Percentiles rank a stretch among this genome's conserved stretches.
Evolutionary conservation across 2,888 invertebrate species (phyloP).

Genomic region (Lagria hirta): DNA sequence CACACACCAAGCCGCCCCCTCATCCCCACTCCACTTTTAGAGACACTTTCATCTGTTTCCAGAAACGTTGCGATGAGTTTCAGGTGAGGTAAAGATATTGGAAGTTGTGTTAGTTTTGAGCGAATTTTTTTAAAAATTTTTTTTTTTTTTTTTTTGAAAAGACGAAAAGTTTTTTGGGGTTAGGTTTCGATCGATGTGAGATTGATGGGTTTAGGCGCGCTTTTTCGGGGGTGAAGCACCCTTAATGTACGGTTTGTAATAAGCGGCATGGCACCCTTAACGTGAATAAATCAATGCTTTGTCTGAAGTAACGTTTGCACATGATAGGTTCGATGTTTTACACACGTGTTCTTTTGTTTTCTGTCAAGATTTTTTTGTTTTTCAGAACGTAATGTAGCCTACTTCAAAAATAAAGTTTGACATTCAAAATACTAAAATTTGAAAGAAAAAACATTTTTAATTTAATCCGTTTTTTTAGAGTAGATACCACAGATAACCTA

Average conservation of each 20-base stretch:
- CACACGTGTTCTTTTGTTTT: conserved; percentile 12
- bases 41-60: conserved; percentile 40
- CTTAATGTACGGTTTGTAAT: conserved; percentile 18
- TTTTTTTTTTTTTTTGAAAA: no score
- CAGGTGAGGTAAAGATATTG: conserved; percentile 8
- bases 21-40: conserved; percentile 26
- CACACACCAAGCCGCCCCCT: conserved; percentile 51
- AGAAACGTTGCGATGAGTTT: conserved; percentile 21
- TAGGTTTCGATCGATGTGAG: no score
- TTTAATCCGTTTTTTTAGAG: no score
- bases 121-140: conserved; percentile 11
- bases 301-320: conserved; percentile 19
- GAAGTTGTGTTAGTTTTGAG: conserved; percentile 6
- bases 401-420: no score
- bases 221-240: conserved; percentile 15
- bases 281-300: conserved; percentile 21
- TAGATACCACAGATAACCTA: no score
- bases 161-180: no score
- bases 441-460: no score
- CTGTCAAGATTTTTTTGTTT: conserved; percentile 2
- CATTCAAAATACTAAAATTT: no score
- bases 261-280: conserved; percentile 16
- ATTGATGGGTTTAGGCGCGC: no score
- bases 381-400: conserved; percentile 1
- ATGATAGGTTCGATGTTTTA: conserved; percentile 18